Conservation (phyloP, 2,888 invertebrate species). For the Escarpia spicata region DNA sequence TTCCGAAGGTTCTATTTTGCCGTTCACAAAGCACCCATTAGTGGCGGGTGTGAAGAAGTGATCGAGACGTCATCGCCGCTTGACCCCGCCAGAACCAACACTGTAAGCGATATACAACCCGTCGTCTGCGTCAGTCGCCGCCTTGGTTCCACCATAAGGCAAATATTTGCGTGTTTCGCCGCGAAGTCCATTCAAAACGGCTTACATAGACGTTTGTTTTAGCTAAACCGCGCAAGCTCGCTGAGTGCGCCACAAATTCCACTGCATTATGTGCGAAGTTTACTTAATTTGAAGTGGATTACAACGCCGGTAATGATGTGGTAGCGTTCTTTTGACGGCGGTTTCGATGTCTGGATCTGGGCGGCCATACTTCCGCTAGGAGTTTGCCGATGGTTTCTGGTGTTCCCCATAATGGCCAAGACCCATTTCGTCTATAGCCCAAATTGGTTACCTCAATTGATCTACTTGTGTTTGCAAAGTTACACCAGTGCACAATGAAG, state of each 20-base stretch:
- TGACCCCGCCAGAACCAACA: neutral
- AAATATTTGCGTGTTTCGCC: constrained; percentile 10
- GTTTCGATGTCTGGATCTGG: neutral
- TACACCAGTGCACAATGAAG: no score
- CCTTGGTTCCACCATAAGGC: neutral
- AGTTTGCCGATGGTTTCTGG: neutral
- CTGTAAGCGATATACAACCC: neutral
- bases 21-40: constrained; percentile 3
- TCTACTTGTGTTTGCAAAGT: no score
- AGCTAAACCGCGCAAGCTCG: constrained; percentile 16
- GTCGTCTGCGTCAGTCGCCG: neutral
- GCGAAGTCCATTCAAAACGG: constrained; percentile 8
- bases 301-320: neutral
- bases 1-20: neutral
- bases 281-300: constrained; percentile 16
- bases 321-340: neutral
- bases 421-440: no score
- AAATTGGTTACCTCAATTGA: no score
- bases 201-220: neutral
- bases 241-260: constrained; percentile 9
- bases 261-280: constrained; percentile 13
- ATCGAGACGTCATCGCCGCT: constrained; percentile 1
- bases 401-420: no score
- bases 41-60: neutral
- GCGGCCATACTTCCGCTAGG: neutral